Percentiles rank a stretch among this genome's conserved stretches.
phyloP scores from a whole-genome alignment of 2,888 invertebrate species.

The Vesta saturnalis region DNA sequence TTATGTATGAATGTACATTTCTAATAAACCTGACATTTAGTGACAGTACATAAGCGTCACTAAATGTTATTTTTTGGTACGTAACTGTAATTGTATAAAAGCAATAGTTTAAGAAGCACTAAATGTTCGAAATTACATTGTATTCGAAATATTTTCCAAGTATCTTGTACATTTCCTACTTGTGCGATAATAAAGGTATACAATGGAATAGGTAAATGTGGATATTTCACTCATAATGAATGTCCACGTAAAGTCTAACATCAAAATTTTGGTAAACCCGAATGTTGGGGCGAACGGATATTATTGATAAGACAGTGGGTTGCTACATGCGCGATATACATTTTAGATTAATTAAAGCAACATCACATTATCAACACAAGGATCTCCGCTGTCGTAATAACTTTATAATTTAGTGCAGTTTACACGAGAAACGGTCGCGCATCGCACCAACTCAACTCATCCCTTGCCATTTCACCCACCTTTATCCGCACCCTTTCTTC shows the following conservation, averaged over 20 bases:
- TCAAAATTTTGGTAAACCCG: conserved; percentile 33
- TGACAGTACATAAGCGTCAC: too few relatives aligned
- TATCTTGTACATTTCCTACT: too few relatives aligned
- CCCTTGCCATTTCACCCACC: conserved; percentile 38
- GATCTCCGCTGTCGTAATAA: conserved; percentile 65
- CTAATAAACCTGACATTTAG: too few relatives aligned
- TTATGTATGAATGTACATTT: too few relatives aligned
- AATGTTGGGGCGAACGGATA: conserved; percentile 39
- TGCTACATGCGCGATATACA: conserved; percentile 60
- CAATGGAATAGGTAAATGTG: too few relatives aligned
- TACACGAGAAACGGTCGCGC: conserved; percentile 53
- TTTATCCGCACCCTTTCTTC: conserved; percentile 46
- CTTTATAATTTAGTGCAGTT: conserved; percentile 66
- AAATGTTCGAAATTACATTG: too few relatives aligned
- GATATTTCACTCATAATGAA: conserved; percentile 17
- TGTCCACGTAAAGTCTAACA: conserved; percentile 23
- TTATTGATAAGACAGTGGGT: conserved; percentile 47
- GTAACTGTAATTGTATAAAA: too few relatives aligned
- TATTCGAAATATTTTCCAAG: too few relatives aligned
- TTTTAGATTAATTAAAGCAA: conserved; percentile 64
- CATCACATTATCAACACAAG: conserved; percentile 64
- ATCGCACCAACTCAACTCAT: conserved; percentile 48
- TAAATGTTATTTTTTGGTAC: too few relatives aligned
- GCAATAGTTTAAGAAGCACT: too few relatives aligned
- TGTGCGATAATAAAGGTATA: too few relatives aligned